Evolutionary conservation across 2,888 invertebrate species (phyloP).

Genomic region (Platypus cylindrus): DNA sequence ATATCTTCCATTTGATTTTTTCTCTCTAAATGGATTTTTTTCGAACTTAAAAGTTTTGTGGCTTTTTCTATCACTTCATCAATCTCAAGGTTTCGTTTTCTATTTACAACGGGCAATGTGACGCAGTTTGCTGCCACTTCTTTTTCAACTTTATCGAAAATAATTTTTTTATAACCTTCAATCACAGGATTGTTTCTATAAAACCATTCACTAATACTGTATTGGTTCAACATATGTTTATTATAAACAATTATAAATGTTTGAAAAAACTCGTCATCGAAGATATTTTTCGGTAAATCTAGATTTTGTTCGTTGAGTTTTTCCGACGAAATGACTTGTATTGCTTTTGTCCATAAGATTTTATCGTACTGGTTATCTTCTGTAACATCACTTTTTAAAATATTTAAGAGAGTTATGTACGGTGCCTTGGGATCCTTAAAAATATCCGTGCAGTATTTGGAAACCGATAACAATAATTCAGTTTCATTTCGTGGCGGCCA

Average conservation of each 20-base stretch:
- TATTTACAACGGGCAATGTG: not conserved
- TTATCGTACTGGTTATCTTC: constrained; percentile 29
- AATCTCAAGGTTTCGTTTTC: no score
- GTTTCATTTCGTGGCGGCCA: constrained; percentile 37
- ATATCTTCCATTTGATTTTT: constrained; percentile 24
- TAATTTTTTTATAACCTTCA: constrained; percentile 18
- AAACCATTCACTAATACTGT: constrained; percentile 46
- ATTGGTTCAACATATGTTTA: constrained; percentile 40
- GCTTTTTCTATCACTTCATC: constrained; percentile 12
- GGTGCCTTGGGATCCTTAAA: constrained; percentile 38
- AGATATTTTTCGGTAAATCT: constrained; percentile 21
- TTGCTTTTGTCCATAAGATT: constrained; percentile 41
- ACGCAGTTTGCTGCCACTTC: constrained; percentile 10
- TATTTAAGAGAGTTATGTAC: constrained; percentile 38
- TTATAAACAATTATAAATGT: constrained; percentile 43
- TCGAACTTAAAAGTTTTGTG: constrained; percentile 12
- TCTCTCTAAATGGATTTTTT: constrained; percentile 12
- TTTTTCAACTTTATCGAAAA: constrained; percentile 30
- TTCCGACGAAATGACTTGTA: constrained; percentile 43
- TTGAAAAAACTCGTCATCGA: constrained; percentile 25
- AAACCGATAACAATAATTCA: constrained; percentile 38
- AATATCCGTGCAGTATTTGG: constrained; percentile 39
- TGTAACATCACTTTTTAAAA: constrained; percentile 29
- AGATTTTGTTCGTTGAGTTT: constrained; percentile 38
- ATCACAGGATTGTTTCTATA: constrained; percentile 34